These are phyloP conservation scores for Eucera pruinosa DNA, from an alignment of 2,888 invertebrate species.

Conservation along the genomic window DNA sequence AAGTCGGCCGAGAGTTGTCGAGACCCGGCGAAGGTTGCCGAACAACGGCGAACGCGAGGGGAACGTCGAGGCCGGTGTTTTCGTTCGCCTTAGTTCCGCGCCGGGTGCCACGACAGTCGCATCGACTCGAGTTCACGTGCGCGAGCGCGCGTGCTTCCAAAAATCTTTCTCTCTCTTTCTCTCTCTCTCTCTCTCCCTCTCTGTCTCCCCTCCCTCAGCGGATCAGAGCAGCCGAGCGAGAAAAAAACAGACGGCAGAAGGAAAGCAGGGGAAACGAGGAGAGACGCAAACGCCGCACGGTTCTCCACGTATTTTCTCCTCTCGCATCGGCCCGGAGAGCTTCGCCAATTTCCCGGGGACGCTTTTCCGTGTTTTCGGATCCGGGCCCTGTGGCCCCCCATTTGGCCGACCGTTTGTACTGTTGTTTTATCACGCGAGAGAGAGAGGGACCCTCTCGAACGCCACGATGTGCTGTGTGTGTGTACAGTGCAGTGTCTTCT, in stretches of 20 bases:
- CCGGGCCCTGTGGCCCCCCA: too few species aligned
- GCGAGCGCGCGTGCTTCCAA: constrained; percentile 71
- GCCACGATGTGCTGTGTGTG: constrained; percentile 82
- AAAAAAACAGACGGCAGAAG: constrained; percentile 27
- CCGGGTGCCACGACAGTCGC: constrained; percentile 84
- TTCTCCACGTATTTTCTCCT: too few species aligned
- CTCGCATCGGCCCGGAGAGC: too few species aligned
- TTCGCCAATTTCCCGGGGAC: constrained; percentile 18
- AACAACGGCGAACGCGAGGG: constrained; percentile 77
- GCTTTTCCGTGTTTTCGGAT: background rate
- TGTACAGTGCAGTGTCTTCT: constrained; percentile 82
- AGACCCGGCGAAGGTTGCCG: constrained; percentile 40
- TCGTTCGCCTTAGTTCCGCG: constrained; percentile 83
- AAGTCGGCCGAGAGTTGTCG: constrained; percentile 55
- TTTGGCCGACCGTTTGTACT: too few species aligned
- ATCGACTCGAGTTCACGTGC: constrained; percentile 79
- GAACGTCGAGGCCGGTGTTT: constrained; percentile 78
- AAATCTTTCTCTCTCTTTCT: constrained; percentile 37
- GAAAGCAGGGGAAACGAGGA: constrained; percentile 16
- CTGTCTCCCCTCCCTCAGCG: constrained; percentile 31
- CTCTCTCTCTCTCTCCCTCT: constrained; percentile 34
- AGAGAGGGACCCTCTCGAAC: constrained; percentile 46
- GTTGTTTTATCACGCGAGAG: background rate
- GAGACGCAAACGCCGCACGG: constrained; percentile 2
- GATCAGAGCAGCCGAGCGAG: constrained; percentile 18